These are phyloP conservation scores for Trachelus iudaicus DNA, from an alignment of 2,888 invertebrate species.

Conservation along the genomic window DNA sequence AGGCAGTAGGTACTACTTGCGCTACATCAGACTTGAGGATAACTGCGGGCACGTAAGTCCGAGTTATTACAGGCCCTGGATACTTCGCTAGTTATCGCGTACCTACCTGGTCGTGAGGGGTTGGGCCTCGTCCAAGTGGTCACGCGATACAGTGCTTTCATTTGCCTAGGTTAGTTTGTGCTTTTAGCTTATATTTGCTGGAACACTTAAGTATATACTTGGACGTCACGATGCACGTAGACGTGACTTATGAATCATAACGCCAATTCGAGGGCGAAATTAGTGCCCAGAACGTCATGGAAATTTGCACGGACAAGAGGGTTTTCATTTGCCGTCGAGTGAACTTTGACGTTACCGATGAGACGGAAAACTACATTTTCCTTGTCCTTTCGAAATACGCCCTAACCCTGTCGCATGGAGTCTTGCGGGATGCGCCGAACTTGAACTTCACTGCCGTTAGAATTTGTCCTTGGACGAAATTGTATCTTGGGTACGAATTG, in stretches of 20 bases:
- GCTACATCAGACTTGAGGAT: background rate
- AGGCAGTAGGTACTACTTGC: background rate
- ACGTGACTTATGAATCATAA: slow-evolving; percentile 32
- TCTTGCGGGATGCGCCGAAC: too few species aligned
- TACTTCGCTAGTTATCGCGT: background rate
- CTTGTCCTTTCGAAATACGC: too few species aligned
- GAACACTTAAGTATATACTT: slow-evolving; percentile 7
- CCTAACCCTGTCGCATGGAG: too few species aligned
- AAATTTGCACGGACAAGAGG: too few species aligned
- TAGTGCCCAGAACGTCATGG: slow-evolving; percentile 14
- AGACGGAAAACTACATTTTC: too few species aligned
- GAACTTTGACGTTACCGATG: too few species aligned
- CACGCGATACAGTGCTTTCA: slow-evolving; percentile 39
- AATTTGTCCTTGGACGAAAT: too few species aligned
- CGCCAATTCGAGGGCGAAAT: slow-evolving; percentile 30
- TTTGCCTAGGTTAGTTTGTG: slow-evolving; percentile 14
- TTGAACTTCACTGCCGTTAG: too few species aligned
- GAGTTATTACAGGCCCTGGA: slow-evolving; percentile 5
- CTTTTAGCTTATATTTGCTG: slow-evolving; percentile 16
- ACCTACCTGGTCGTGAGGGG: background rate
- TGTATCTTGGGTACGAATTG: too few species aligned
- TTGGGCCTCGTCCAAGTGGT: slow-evolving; percentile 29
- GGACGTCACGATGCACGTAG: slow-evolving; percentile 4
- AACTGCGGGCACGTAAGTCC: slow-evolving; percentile 7
- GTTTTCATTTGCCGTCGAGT: too few species aligned